A percentile compares a stretch with the other conserved stretches of the same genome.
Evolutionary conservation across 2,888 invertebrate species (phyloP).

Genomic region (Tyria jacobaeae): DNA sequence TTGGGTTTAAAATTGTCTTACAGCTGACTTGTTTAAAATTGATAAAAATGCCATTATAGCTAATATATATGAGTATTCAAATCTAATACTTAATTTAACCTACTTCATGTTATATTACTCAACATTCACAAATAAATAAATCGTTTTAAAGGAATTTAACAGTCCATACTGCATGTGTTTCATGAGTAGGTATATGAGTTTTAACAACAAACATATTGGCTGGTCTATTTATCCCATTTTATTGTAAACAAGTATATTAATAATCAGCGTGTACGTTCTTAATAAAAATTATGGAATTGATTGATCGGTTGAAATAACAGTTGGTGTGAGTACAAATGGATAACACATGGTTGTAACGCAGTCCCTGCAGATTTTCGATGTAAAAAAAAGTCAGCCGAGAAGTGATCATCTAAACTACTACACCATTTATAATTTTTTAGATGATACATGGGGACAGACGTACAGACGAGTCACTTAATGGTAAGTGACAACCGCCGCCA

Average conservation of each 20-base stretch:
- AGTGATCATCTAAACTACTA: too few relatives aligned
- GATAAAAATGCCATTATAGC: background rate
- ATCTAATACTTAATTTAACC: constrained; percentile 29
- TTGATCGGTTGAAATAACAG: background rate
- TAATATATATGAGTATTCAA: constrained; percentile 26
- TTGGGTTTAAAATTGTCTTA: constrained; percentile 7
- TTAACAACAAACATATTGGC: constrained; percentile 7
- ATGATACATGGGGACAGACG: too few relatives aligned
- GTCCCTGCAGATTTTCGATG: too few relatives aligned
- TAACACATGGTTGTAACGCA: too few relatives aligned
- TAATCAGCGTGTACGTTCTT: background rate
- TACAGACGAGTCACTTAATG: too few relatives aligned
- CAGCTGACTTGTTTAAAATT: background rate
- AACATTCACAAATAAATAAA: constrained; percentile 31
- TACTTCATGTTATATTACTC: constrained; percentile 16
- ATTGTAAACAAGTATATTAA: too few relatives aligned
- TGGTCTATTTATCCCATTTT: constrained; percentile 38
- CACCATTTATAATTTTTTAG: too few relatives aligned
- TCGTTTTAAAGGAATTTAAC: background rate
- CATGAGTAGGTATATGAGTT: too few relatives aligned
- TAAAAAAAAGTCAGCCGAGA: too few relatives aligned
- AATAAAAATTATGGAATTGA: background rate
- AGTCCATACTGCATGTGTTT: background rate
- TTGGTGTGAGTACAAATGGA: background rate
- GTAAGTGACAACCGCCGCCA: too few relatives aligned